Percentiles rank a stretch among this genome's conserved stretches.
phyloP scores from a whole-genome alignment of 2,113 vertebrate genomes.

The Sinocyclocheilus anshuiensis region DNA sequence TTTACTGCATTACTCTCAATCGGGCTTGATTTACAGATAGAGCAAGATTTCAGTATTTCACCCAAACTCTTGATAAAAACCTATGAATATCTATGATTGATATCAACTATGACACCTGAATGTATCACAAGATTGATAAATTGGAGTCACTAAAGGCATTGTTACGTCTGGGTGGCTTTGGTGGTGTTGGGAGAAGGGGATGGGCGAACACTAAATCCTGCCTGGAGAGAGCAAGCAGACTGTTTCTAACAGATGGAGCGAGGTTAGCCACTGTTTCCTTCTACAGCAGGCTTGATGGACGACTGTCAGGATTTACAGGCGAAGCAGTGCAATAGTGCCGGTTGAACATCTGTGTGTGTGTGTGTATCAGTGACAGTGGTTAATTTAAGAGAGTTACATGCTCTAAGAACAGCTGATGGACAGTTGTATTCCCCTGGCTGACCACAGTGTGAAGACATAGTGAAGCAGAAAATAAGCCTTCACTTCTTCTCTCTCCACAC shows the following conservation, averaged over 20 bases:
- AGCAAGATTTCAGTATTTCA: background rate
- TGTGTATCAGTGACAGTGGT: conserved; percentile 60
- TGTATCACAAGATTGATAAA: conserved; percentile 49
- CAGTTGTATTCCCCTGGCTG: conserved; percentile 61
- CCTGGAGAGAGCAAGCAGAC: conserved; percentile 47
- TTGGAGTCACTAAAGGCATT: conserved; percentile 42
- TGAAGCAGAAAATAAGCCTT: conserved; percentile 58
- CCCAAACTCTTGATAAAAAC: conserved; percentile 13
- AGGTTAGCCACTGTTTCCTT: conserved; percentile 56
- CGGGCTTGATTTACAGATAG: conserved; percentile 9
- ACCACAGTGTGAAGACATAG: conserved; percentile 53
- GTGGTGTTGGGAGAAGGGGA: conserved; percentile 27
- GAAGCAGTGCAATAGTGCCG: conserved; percentile 32
- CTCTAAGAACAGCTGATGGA: conserved; percentile 68
- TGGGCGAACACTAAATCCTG: conserved; percentile 50
- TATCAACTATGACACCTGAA: conserved; percentile 37
- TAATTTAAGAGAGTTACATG: conserved; percentile 74
- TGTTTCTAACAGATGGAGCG: conserved; percentile 58
- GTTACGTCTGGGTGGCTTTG: conserved; percentile 43
- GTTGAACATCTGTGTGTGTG: conserved; percentile 70
- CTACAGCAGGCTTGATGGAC: conserved; percentile 53
- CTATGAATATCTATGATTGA: conserved; percentile 46
- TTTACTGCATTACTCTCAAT: background rate
- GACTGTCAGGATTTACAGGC: conserved; percentile 60
- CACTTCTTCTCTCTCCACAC: conserved; percentile 21